Evolutionary conservation across 1,140 invertebrate species (phyloP).

Genomic region (Triops longicaudatus): DNA sequence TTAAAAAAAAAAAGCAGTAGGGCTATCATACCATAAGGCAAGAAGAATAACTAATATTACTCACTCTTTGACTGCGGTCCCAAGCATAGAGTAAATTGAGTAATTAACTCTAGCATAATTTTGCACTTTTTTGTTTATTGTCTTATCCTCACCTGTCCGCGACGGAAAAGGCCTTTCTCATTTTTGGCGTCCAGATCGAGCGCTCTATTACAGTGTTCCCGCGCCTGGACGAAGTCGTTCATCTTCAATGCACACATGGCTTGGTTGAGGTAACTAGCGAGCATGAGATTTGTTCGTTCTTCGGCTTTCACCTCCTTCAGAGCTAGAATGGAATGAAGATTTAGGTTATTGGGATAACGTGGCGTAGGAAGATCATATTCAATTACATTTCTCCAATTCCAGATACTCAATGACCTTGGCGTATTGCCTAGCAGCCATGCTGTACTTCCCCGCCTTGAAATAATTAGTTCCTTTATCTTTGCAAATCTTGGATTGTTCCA

Average conservation of each 20-base stretch:
- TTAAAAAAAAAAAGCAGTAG: too few relatives aligned
- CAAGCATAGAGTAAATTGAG: too few relatives aligned
- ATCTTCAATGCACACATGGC: constrained; percentile 77
- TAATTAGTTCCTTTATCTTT: constrained; percentile 89
- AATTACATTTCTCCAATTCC: constrained; percentile 42
- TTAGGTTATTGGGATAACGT: too few relatives aligned
- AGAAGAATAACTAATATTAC: too few relatives aligned
- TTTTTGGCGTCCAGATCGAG: constrained; percentile 66
- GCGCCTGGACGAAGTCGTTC: constrained; percentile 61
- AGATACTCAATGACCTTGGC: constrained; percentile 57
- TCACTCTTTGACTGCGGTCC: too few relatives aligned
- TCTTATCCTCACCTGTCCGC: constrained; percentile 55
- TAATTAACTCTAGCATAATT: too few relatives aligned
- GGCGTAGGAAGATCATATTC: too few relatives aligned
- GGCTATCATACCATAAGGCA: too few relatives aligned
- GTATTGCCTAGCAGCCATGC: constrained; percentile 81
- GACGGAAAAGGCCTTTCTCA: constrained; percentile 82
- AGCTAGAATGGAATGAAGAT: constrained; percentile 33
- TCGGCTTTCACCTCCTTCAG: constrained; percentile 43
- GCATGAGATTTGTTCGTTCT: constrained; percentile 52
- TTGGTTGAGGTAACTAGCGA: constrained; percentile 72
- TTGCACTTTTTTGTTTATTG: too few relatives aligned
- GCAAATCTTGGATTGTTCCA: constrained; percentile 68
- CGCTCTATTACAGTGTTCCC: constrained; percentile 58
- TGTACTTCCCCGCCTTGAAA: constrained; percentile 71